These are phyloP conservation scores for Thamnaconus septentrionalis DNA, from an alignment of 2,113 vertebrate species.

Conservation along the genomic window DNA sequence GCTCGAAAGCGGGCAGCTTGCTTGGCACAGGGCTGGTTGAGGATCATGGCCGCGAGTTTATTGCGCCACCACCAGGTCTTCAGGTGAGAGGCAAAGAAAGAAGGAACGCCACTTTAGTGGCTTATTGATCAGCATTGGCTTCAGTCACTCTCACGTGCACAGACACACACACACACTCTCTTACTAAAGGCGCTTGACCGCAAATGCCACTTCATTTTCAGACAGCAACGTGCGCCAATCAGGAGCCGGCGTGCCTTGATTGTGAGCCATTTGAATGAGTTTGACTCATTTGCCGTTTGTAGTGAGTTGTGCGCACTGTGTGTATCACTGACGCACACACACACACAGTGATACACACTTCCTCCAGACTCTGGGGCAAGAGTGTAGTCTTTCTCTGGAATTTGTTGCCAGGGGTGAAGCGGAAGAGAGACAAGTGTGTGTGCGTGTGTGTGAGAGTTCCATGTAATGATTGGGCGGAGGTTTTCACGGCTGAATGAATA, in stretches of 20 bases:
- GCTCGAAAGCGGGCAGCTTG: too few species aligned
- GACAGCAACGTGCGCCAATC: constrained; percentile 77
- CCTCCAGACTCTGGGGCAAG: constrained; percentile 20
- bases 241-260: constrained; percentile 74
- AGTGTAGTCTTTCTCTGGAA: constrained; percentile 34
- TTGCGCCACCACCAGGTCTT: too few species aligned
- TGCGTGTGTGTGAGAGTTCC: constrained; percentile 3
- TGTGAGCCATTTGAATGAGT: constrained; percentile 67
- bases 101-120: too few species aligned
- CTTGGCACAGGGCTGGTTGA: too few species aligned
- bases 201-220: constrained; percentile 72
- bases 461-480: constrained; percentile 52
- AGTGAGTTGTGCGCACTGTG: constrained; percentile 40
- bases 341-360: constrained; percentile 44
- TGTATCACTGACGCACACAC: constrained; percentile 9
- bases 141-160: neutral
- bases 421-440: constrained; percentile 7
- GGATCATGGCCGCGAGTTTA: too few species aligned
- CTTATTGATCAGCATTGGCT: neutral
- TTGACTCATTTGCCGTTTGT: constrained; percentile 60
- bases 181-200: constrained; percentile 59
- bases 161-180: neutral
- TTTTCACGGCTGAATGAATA: constrained; percentile 47
- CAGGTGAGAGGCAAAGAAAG: too few species aligned
- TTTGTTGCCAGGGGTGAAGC: constrained; percentile 11